Conservation (phyloP, 2,888 invertebrate genomes). For the Platycheirus rosarum region DNA sequence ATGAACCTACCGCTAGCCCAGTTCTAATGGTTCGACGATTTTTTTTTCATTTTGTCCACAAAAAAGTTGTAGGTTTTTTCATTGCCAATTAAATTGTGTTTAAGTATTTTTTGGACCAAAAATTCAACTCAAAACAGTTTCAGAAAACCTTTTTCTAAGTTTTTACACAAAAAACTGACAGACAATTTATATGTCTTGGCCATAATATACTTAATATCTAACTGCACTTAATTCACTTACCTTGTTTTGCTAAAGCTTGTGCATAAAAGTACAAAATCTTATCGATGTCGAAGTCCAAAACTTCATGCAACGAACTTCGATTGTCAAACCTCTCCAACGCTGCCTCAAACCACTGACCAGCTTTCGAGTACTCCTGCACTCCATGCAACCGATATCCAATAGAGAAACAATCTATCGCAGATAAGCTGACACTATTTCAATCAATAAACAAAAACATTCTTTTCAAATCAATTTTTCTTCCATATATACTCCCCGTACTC, state of each 20-base stretch:
- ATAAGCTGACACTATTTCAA: constrained; percentile 76
- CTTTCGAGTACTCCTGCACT: constrained; percentile 63
- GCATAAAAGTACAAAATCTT: constrained; percentile 77
- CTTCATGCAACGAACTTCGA: constrained; percentile 42
- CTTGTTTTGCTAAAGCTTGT: constrained; percentile 76
- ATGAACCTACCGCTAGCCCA: no score
- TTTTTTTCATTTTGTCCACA: no score
- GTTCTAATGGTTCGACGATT: no score
- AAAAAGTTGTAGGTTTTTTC: no score
- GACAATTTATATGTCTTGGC: no score
- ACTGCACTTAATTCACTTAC: no score
- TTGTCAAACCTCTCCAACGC: constrained; percentile 71
- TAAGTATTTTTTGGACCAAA: no score
- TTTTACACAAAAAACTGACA: no score
- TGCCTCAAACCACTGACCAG: constrained; percentile 77
- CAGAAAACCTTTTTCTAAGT: no score
- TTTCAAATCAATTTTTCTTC: not conserved
- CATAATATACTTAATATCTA: no score
- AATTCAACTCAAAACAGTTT: no score
- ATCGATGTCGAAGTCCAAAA: constrained; percentile 47
- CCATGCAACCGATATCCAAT: constrained; percentile 77
- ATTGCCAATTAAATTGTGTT: no score
- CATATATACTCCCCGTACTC: constrained; percentile 42
- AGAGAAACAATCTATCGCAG: constrained; percentile 77
- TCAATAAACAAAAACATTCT: not conserved